phyloP scores from a whole-genome alignment of 2,113 vertebrate genomes.

The Atrichornis clamosus region DNA sequence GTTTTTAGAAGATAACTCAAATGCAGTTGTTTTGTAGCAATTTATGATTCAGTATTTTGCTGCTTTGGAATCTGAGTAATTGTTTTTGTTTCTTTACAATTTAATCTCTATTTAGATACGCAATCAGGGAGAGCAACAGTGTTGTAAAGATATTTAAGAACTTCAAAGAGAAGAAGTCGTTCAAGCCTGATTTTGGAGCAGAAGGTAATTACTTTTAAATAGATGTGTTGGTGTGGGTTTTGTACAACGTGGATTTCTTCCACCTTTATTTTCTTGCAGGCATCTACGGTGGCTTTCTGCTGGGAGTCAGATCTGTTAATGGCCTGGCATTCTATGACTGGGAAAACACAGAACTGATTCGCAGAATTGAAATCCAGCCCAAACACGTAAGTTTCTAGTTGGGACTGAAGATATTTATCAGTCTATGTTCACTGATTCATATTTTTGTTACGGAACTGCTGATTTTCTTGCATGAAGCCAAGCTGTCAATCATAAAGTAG shows the following conservation, averaged over 20 bases:
- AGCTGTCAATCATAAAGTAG: not conserved
- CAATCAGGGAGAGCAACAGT: constrained; percentile 95
- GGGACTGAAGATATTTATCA: not conserved
- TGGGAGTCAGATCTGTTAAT: constrained; percentile 94
- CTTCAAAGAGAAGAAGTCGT: constrained; percentile 98
- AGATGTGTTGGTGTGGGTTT: not conserved
- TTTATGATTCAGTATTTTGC: not conserved
- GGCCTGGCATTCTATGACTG: constrained; percentile 98
- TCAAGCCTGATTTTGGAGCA: constrained; percentile 98
- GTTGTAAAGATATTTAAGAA: constrained; percentile 99
- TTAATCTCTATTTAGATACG: constrained; percentile 77
- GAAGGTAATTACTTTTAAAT: constrained; percentile 79
- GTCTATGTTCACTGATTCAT: not conserved
- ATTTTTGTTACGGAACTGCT: not conserved
- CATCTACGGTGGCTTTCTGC: constrained; percentile 93
- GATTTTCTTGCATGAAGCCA: not conserved
- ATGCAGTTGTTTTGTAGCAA: not conserved
- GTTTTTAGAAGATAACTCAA: not conserved
- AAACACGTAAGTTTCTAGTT: constrained; percentile 83
- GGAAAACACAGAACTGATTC: constrained; percentile 95
- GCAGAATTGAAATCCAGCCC: constrained; percentile 98
- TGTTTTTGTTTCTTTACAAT: not conserved
- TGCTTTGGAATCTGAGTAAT: not conserved
- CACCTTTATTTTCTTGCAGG: constrained; percentile 68
- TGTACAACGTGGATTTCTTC: not conserved